Evolutionary conservation across 2,797 vertebrate species (phyloP).

Genomic region (Lacerta viridis): DNA sequence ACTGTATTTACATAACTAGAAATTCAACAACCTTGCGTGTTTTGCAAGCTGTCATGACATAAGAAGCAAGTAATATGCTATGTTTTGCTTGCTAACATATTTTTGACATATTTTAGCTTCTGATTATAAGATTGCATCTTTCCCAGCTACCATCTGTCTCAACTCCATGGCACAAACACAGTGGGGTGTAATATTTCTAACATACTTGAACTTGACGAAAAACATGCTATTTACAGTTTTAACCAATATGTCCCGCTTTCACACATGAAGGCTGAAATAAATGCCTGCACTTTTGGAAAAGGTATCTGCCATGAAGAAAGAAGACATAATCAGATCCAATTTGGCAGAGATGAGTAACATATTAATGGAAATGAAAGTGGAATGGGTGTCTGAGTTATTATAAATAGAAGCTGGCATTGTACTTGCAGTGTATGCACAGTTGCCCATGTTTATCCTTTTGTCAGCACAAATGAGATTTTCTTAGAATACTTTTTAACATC

Average conservation of each 20-base stretch:
- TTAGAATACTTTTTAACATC: conserved; percentile 36
- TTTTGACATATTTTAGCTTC: conserved; percentile 86
- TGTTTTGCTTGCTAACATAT: conserved; percentile 86
- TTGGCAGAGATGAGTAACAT: conserved; percentile 73
- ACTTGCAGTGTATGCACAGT: conserved; percentile 59
- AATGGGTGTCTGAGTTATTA: conserved; percentile 67
- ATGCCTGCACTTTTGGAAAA: conserved; percentile 70
- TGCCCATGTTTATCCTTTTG: conserved; percentile 68
- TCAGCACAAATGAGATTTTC: conserved; percentile 72
- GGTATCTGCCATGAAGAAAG: conserved; percentile 76
- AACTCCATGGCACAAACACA: conserved; percentile 82
- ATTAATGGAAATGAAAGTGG: conserved; percentile 72
- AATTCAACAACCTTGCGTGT: conserved; percentile 78
- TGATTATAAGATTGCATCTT: conserved; percentile 84
- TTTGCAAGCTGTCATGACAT: conserved; percentile 86
- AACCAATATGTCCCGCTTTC: conserved; percentile 82
- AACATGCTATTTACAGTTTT: conserved; percentile 81
- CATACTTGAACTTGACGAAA: conserved; percentile 78
- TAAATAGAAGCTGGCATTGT: conserved; percentile 69
- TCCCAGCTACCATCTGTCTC: conserved; percentile 87
- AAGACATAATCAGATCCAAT: conserved; percentile 74
- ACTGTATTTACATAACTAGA: conserved; percentile 80
- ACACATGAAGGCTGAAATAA: conserved; percentile 75
- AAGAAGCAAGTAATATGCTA: conserved; percentile 78
- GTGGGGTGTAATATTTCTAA: conserved; percentile 84